Evolutionary conservation across 2,113 vertebrate species (phyloP).

Genomic region (Tragelaphus imberbis): DNA sequence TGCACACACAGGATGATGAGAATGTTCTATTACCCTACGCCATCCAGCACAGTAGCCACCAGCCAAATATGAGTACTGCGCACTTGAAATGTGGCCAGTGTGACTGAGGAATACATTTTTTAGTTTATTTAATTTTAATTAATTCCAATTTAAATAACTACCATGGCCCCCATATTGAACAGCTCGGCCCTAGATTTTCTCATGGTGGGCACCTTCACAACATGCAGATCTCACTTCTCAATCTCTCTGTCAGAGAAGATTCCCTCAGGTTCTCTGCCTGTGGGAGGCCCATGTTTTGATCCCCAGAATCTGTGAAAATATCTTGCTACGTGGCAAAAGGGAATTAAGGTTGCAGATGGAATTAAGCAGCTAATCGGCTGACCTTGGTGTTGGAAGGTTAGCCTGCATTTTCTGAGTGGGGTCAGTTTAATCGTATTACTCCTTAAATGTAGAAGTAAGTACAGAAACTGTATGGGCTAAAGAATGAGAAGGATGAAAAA

Average conservation of each 20-base stretch:
- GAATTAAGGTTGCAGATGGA: neutral
- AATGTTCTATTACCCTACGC: neutral
- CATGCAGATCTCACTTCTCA: neutral
- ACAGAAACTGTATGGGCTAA: neutral
- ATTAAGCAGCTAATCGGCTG: neutral
- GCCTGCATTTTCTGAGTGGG: neutral
- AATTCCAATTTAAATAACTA: neutral
- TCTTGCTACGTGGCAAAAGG: neutral
- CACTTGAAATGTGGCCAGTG: neutral
- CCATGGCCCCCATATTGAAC: neutral
- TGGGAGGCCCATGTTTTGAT: neutral
- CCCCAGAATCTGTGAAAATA: neutral
- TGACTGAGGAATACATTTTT: neutral
- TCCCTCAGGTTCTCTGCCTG: neutral
- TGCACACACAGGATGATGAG: neutral
- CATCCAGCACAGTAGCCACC: neutral
- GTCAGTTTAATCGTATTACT: neutral
- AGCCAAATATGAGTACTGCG: neutral
- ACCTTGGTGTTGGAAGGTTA: neutral
- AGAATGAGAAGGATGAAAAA: neutral
- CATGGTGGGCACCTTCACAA: neutral
- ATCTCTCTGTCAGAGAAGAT: neutral
- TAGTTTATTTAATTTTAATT: neutral
- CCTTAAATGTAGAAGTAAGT: neutral
- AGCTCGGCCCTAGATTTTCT: neutral